Base-by-base conservation (phyloP, 2,113 vertebrate genomes). In the Pyxicephalus adspersus region DNA sequence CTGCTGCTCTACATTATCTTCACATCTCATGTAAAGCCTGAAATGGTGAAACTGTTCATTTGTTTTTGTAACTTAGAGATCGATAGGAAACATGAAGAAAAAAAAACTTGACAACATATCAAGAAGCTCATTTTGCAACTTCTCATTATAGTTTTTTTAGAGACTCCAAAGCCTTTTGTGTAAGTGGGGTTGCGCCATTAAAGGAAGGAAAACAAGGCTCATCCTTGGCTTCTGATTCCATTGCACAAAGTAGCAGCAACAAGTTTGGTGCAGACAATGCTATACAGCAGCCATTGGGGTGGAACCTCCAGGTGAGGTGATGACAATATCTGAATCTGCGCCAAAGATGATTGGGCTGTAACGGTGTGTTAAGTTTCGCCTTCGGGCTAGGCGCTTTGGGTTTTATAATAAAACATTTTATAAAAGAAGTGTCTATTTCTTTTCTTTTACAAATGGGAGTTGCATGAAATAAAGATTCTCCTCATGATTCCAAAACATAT, bases 341-440 rank as follows among this genome's bases (percentile, higher is more conserved):
- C 67, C 68, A 11, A 51, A 64, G 29, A 54, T 29, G 25, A 54
- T 57, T 64, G 55, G 78, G 55, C 26, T 61, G 57, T 9, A 63
- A 61, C 25, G 31, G 34, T 54, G 67, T 63, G 55, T 80, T 52
- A 52, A 7, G 45, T 64, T 52, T 52, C n/a, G 68, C 55, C 55
- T 19, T 52, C 68, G 54, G 71, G 55, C 25, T 52, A 50, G 79
- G 70, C 50, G 60, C 79, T 81, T 80, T 52, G 26, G 51, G 16
- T 54, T 81, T 82, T 82, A 29, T 82, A 82, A 82, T 82, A 82
- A 82, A 82, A 82, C 79, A 81, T 82, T 75, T 75, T 82, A 75
- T 74, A 82, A 82, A 82, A 64, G n/a, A 66, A 54, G 5, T 45
- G 11, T 45, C 2, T 45, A 9, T 38, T 6, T 45, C n/a, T 45